phyloP scores from a whole-genome alignment of 2,113 vertebrate species.

The Callithrix jacchus region DNA sequence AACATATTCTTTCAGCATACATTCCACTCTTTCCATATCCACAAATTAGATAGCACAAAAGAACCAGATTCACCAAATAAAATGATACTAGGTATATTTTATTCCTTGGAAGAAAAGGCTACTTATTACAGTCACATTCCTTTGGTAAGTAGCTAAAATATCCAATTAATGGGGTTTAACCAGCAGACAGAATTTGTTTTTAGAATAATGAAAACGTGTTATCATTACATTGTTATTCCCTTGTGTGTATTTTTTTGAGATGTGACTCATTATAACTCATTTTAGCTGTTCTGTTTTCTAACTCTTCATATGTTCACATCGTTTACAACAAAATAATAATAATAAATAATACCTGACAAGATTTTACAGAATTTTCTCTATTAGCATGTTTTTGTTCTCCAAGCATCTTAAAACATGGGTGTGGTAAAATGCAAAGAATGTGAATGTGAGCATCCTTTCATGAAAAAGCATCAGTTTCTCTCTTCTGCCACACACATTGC shows the following conservation, averaged over 20 bases:
- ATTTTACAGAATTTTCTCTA: constrained; percentile 73
- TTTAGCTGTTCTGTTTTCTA: constrained; percentile 83
- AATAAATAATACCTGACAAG: constrained; percentile 85
- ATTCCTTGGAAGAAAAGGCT: constrained; percentile 75
- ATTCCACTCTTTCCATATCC: constrained; percentile 66
- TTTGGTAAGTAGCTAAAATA: constrained; percentile 83
- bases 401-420: constrained; percentile 72
- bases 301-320: constrained; percentile 83
- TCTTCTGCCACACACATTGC: constrained; percentile 66
- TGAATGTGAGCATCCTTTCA: constrained; percentile 72
- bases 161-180: constrained; percentile 85
- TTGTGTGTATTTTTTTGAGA: constrained; percentile 74
- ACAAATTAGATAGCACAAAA: constrained; percentile 49
- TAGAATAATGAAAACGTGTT: constrained; percentile 84
- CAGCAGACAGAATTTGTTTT: constrained; percentile 84
- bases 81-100: constrained; percentile 77
- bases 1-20: constrained; percentile 63
- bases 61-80: constrained; percentile 21
- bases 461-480: constrained; percentile 80
- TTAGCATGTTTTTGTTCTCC: constrained; percentile 80
- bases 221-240: constrained; percentile 84
- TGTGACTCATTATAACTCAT: constrained; percentile 82
- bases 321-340: constrained; percentile 84
- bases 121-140: constrained; percentile 81
- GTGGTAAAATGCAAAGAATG: constrained; percentile 80